Base-by-base conservation (phyloP, 1,140 invertebrate species). In the Saxidomus purpurata region DNA sequence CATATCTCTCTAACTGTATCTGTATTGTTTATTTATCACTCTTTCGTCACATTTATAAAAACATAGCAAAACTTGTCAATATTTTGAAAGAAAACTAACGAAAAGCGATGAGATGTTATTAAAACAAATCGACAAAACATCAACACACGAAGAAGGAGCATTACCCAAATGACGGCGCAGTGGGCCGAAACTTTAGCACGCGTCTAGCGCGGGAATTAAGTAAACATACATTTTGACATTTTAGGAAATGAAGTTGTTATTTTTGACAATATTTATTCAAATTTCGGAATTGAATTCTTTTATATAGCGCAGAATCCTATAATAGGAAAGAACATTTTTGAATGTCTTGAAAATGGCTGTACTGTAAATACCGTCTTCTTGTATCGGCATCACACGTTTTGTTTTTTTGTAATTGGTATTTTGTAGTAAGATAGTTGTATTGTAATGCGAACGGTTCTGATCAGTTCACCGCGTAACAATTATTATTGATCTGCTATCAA, bases 241-340 rank as follows among this genome's bases (percentile, higher is more conserved):
- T 43, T 34, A 38, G 86, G 86, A 88, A 88, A 88, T 88, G 77
- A 81, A 88, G 49, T 63, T 88, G 86, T 88, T 88, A 88, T 88
- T 88, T 69, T 61, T 79, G 74, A 88, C 86, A 88, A 88, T 79
- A 88, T 85, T 79, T 85, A 85, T 85, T 85, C 83, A 71, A 74
- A 85, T 74, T 47, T 71, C 83, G 67, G 69, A 85, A 85, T 85
- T 85, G 83, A 85, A 76, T 74, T 85, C 63, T 13, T 76, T 34
- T 52, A 34, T 79, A 38, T 15, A 38, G 67, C 34, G 0, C 36
- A 40, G 67, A 38, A 17, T 15, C 9, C 36, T 34, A 17, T 40
- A 15, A 19, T 15, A 38, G 34, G 31, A 67, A 67, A 67, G 61
- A 36, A 6, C 11, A 67, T 31, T 28, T 67, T n/a, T 6, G 55